phyloP scores from a whole-genome alignment of 2,888 invertebrate species.

The Shargacucullia verbasci region DNA sequence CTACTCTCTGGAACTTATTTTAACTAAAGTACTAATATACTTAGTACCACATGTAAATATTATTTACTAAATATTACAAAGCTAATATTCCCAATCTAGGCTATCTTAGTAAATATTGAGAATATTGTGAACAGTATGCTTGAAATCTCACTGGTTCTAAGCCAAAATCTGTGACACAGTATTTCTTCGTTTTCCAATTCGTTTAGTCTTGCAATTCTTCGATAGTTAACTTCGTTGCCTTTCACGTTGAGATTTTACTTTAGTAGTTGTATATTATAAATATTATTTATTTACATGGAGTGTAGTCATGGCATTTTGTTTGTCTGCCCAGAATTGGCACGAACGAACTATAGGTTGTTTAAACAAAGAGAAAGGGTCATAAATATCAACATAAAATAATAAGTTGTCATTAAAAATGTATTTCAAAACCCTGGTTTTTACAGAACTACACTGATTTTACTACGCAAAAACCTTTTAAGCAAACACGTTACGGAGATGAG shows the following conservation, averaged over 20 bases:
- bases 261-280: constrained; percentile 14
- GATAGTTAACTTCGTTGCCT: constrained; percentile 25
- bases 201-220: constrained; percentile 26
- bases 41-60: no score
- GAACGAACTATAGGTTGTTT: background rate
- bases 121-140: background rate
- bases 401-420: constrained; percentile 26
- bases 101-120: no score
- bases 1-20: no score
- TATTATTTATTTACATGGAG: background rate
- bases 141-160: constrained; percentile 10
- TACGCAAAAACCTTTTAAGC: constrained; percentile 35
- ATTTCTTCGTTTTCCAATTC: constrained; percentile 23
- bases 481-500: constrained; percentile 38
- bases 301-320: background rate
- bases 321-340: background rate
- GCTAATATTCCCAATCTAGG: no score
- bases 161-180: constrained; percentile 26
- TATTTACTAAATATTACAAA: no score
- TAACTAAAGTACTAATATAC: no score
- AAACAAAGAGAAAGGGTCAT: constrained; percentile 5
- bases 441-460: constrained; percentile 20
- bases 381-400: constrained; percentile 10
- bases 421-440: constrained; percentile 20
- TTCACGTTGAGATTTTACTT: constrained; percentile 12